Conservation (phyloP, 2,797 vertebrate species). For the Enteromius argenteus region DNA sequence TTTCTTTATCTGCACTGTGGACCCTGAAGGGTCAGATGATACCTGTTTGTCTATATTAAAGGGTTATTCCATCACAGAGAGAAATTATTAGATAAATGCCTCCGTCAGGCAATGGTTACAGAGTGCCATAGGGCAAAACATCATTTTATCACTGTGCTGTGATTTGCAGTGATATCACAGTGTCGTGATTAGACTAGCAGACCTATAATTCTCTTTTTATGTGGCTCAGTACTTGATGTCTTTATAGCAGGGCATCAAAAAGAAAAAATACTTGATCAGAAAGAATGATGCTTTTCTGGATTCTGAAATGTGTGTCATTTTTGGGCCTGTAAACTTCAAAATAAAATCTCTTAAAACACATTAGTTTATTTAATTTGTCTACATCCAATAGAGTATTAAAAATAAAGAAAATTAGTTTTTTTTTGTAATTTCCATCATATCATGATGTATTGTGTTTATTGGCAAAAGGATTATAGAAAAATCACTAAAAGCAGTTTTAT, state of each 20-base stretch:
- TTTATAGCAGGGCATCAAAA: not conserved
- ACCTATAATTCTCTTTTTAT: not conserved
- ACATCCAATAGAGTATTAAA: not conserved
- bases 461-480: not conserved
- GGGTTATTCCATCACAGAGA: not conserved
- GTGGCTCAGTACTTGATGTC: not conserved
- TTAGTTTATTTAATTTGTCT: not conserved
- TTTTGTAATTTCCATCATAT: no score
- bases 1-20: not conserved
- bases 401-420: not conserved
- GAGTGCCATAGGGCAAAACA: conserved; percentile 5
- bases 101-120: not conserved
- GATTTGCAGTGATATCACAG: not conserved
- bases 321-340: not conserved
- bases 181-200: not conserved
- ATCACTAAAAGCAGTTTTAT: not conserved
- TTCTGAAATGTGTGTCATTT: not conserved
- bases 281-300: not conserved
- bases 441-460: not conserved
- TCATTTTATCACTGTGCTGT: not conserved
- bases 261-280: not conserved
- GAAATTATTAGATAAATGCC: conserved; percentile 23
- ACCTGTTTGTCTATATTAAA: not conserved
- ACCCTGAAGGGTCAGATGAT: not conserved
- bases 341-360: not conserved